Evolutionary conservation across 2,888 invertebrate genomes (phyloP), one percentile per base, ranked within the genome.

Genomic region (Platycheirus albimanus): DNA sequence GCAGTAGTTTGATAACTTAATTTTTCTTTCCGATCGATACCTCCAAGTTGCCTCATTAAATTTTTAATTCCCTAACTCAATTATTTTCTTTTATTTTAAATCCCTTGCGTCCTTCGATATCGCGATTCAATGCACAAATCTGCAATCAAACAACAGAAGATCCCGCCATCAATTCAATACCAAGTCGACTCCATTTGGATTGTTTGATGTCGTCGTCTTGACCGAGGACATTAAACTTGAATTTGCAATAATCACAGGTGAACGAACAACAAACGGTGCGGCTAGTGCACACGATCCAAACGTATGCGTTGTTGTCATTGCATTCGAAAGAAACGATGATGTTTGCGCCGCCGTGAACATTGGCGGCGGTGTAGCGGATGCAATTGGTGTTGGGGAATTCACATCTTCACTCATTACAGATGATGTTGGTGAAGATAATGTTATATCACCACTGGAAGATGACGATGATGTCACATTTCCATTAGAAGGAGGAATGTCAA

Each of bases 401-500:
- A 70, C 51, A 52, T 77, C 77, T 13, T 77, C 76, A 41, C 47
- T 51, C 17, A 64, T 63, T n/a, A 66, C 38, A 10, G 85, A 85
- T 41, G 86, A 85, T 24, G 69, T 56, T n/a, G 84, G 70, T 20
- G 86, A 67, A 66, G 87, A 61, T 30, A 80, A 13, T 15, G 75
- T 69, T 4, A 79, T 72, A 52, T 78, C 63, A 10, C 71, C 54
- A 30, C 61, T 45, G 47, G 58, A 58, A 38, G 78, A 71, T 19
- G 84, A 84, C 20, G 71, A 85, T n/a, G 85, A 81, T 33, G 81
- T 76, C 17, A 67, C 17, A 66, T 70, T 77, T 45, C 85, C 83
- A 45, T 56, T 67, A 7, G 81, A 36, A 13, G 95, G 93, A 91
- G 97, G 96, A 92, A 97, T 94, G 92, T 97, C 95, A 89, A 97